Evolutionary conservation across 2,888 invertebrate species (phyloP).

Genomic region (Napeogenes inachia): DNA sequence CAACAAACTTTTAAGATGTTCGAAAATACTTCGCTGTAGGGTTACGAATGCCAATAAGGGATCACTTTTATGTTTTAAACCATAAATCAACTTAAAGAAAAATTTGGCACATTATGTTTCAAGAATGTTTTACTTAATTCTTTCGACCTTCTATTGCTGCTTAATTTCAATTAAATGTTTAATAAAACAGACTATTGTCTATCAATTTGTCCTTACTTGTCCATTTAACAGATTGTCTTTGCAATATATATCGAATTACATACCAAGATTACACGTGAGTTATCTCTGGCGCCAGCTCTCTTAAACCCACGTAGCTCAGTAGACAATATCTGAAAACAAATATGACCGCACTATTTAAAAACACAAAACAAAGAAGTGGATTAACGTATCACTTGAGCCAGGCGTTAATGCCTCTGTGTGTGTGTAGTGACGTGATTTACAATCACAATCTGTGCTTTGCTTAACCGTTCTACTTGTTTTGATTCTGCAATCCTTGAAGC

Average conservation of each 20-base stretch:
- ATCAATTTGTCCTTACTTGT: constrained; percentile 61
- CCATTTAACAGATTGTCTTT: constrained; percentile 56
- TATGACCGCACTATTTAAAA: constrained; percentile 76
- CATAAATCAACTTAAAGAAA: constrained; percentile 19
- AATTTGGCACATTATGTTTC: not conserved
- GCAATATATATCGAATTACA: constrained; percentile 73
- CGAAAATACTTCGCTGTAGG: constrained; percentile 24
- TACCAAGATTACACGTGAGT: constrained; percentile 69
- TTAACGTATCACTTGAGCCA: constrained; percentile 70
- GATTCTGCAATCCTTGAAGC: constrained; percentile 66
- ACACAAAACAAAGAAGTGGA: constrained; percentile 74
- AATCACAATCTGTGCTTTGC: constrained; percentile 61
- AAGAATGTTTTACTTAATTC: not conserved
- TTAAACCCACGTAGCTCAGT: constrained; percentile 70
- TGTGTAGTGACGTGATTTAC: constrained; percentile 73
- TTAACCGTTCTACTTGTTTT: constrained; percentile 59
- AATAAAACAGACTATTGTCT: constrained; percentile 62
- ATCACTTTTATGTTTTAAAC: constrained; percentile 19
- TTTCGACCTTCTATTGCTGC: constrained; percentile 12
- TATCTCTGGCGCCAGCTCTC: constrained; percentile 71
- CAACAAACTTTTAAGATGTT: constrained; percentile 58
- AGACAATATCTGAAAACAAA: constrained; percentile 74
- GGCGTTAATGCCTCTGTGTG: constrained; percentile 59
- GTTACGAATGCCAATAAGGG: constrained; percentile 22
- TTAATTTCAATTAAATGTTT: constrained; percentile 32